Evolutionary conservation across 92 coral and sea anemone genomes (phyloP).

Genomic region (Parazoanthus atlanticus): DNA sequence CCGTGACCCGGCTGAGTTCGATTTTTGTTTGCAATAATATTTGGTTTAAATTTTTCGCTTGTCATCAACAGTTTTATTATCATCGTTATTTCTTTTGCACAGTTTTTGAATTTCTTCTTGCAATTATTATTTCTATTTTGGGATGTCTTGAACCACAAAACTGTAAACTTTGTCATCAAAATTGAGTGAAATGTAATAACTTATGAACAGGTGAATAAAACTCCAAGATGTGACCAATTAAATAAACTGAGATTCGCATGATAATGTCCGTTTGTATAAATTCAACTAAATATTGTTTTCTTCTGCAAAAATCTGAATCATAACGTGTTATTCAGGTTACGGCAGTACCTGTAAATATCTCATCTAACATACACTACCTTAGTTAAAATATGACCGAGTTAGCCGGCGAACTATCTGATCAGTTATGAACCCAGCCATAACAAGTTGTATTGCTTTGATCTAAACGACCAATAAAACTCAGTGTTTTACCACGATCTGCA

Average conservation of each 20-base stretch:
- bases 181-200: background rate
- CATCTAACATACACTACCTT: background rate
- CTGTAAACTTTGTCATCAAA: background rate
- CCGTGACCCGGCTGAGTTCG: background rate
- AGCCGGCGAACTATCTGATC: background rate
- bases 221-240: background rate
- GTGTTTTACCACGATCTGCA: background rate
- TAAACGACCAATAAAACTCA: too few species aligned
- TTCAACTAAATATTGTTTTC: background rate
- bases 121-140: background rate
- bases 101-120: background rate
- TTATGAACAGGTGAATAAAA: background rate
- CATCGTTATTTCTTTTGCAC: background rate
- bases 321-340: background rate
- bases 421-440: background rate
- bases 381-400: too few species aligned
- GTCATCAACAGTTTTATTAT: background rate
- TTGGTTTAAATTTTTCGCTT: background rate
- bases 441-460: too few species aligned
- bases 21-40: slow-evolving; percentile 17
- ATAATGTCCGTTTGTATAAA: background rate
- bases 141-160: background rate
- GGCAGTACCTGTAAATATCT: background rate
- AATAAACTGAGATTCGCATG: slow-evolving; percentile 8
- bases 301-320: background rate